Evolutionary conservation across 2,888 invertebrate species (phyloP), one percentile per base, ranked within the genome.

Genomic region (Ethmia dodecea): DNA sequence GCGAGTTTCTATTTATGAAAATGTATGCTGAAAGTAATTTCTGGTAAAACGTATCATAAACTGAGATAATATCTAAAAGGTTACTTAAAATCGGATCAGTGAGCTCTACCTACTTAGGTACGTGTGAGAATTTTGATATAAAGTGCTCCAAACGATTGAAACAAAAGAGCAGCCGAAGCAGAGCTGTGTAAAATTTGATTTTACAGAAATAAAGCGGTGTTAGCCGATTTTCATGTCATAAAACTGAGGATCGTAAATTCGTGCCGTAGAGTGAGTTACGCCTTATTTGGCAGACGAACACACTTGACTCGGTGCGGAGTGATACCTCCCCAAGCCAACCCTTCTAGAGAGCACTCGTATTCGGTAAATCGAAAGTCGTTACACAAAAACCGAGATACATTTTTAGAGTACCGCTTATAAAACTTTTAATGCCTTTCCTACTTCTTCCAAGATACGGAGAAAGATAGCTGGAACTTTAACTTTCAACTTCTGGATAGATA

Each of bases 291-390:
- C 62, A 67, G 70, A 66, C 65, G 71, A 69, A 72, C 65, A 62
- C 69, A 65, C 74, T 76, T 59, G 64, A 73, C 63, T 61, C 60
- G 59, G 60, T 64, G 71, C 66, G 66, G 61, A 70, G 72, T 70
- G 75, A 73, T 76, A 69, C 68, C 70, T 61, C 69, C 70, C 68
- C 63, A 55, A 57, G 61, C 62, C 66, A 75, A 75, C 75, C 75
- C 77, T 74, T 72, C 63, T 70, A 53, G 56, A 77, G 71, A 65
- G 76, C 70, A 63, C 75, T 79, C 65, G 66, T 71, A 70, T 64
- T 68, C 70, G 68, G 68, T 71, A 75, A 80, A 79, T 79, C 75
- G 77, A 77, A 81, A 78, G 71, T 73, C 77, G 77, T 79, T 77
- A 75, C 73, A 76, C 65, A 74, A 74, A 71, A 77, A 69, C 70